Evolutionary conservation across 1,140 invertebrate species (phyloP), one percentile per base, ranked within the genome.

Genomic region (Hirudo medicinalis): DNA sequence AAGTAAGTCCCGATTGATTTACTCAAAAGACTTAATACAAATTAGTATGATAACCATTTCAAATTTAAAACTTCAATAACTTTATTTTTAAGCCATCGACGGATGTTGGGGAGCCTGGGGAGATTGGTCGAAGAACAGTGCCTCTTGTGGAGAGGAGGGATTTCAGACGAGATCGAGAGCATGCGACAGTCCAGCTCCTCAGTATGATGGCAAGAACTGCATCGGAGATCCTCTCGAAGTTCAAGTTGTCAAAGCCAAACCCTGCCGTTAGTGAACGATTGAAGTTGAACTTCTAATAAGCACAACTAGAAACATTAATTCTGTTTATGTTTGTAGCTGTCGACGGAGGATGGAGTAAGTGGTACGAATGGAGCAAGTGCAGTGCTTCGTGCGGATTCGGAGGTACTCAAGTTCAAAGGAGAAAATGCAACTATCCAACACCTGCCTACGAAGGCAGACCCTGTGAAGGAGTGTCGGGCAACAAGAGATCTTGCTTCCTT

Each of bases 371-470:
- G 74, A 60, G 20, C n/a, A 25, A 25, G 22, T 74, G 74, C 69
- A 72, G 72, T 57, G 74, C 74, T 15, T n/a, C 54, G 2, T 74
- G 74, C 54, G 72, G 40, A 32, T 32, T 19, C 19, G 60, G 54
- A 25, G 74, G 72, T 15, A 29, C 32, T n/a, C 71, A 72, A 66
- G 32, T 54, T 43, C 66, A 67, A 17, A 75, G 74, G 25, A 72
- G 78, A 5, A 57, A 67, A 20, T 79, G 78, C 66, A 72, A 77
- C 70, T 76, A 75, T 32, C 78, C 78, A 1, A 80, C 83, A n/a
- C 90, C 92, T 0, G 83, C 86, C 60, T 86, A 90, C 78, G 90
- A 89, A 0, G 93, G 93, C 3, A 79, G 81, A 19, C 71, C 76
- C 53, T 86, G 84, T 73, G 70, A 78, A 60, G 84, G 85, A 27